Conservation (phyloP, 2,888 invertebrate species). For the Megaustenia siamemsis region DNA sequence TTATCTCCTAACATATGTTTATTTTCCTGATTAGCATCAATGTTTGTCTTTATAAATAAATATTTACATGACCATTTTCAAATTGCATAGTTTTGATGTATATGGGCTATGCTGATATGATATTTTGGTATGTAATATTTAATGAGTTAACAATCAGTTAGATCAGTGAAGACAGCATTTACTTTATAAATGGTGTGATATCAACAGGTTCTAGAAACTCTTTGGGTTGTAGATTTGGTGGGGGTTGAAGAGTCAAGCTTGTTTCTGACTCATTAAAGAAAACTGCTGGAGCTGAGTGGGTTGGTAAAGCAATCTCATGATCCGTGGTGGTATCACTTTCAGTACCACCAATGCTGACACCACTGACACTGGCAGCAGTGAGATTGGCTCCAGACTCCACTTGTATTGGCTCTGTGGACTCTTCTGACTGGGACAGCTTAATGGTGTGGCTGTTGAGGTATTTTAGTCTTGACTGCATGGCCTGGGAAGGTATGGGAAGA, state of each 20-base stretch:
- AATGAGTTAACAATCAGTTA: no score
- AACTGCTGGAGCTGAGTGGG: constrained; percentile 63
- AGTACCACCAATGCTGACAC: not conserved
- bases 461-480: constrained; percentile 76
- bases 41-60: no score
- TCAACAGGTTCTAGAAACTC: constrained; percentile 77
- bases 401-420: constrained; percentile 11
- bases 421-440: constrained; percentile 63
- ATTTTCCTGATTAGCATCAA: no score
- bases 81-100: no score
- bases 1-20: no score
- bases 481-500: constrained; percentile 60
- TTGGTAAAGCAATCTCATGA: not conserved
- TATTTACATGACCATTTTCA: no score
- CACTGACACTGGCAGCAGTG: constrained; percentile 27
- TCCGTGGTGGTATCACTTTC: not conserved
- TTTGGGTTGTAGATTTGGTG: constrained; percentile 73
- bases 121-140: no score
- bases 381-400: no score
- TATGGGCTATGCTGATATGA: no score
- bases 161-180: constrained; percentile 18
- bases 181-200: constrained; percentile 77
- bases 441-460: constrained; percentile 78
- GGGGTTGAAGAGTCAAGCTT: constrained; percentile 74
- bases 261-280: constrained; percentile 70